Conservation (phyloP, 2,797 vertebrate genomes). For the Moxostoma hubbsi region DNA sequence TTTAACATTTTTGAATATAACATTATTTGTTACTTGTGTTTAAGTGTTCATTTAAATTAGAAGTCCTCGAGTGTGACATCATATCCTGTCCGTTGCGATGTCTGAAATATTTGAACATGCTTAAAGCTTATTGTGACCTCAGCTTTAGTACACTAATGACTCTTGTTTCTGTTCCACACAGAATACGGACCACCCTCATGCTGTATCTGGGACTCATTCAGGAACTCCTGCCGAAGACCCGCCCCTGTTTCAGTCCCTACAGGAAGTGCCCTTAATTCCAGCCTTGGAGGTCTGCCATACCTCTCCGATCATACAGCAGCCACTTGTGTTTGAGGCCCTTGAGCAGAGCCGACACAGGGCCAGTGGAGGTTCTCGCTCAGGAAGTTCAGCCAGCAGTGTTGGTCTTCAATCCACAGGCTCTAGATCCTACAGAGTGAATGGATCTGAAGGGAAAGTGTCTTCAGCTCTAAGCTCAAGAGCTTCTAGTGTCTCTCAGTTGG, state of each 20-base stretch:
- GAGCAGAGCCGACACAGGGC: neutral
- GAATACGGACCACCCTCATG: conserved; percentile 36
- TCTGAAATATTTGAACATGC: too few species aligned
- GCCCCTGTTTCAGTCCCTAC: conserved; percentile 20
- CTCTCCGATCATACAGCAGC: conserved; percentile 23
- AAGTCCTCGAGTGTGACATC: too few species aligned
- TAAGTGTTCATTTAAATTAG: too few species aligned
- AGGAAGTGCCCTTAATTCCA: conserved; percentile 45
- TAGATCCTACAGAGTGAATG: conserved; percentile 22
- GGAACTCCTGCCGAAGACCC: conserved; percentile 39
- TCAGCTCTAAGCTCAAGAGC: conserved; percentile 30
- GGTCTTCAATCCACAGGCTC: conserved; percentile 23
- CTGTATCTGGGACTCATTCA: conserved; percentile 18
- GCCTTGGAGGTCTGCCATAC: conserved; percentile 24
- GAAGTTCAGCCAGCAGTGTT: conserved; percentile 9
- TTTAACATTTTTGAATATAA: too few species aligned
- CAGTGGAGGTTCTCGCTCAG: conserved; percentile 19
- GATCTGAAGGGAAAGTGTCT: conserved; percentile 25
- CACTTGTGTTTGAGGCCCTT: conserved; percentile 31
- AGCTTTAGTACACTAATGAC: neutral
- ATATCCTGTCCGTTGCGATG: too few species aligned
- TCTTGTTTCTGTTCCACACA: conserved; percentile 48
- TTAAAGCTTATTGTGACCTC: too few species aligned
- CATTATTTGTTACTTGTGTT: too few species aligned
- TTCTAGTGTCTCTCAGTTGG: conserved; percentile 24